Conservation (phyloP, 2,888 invertebrate species). For the Mongoloraphidia duomilia region DNA sequence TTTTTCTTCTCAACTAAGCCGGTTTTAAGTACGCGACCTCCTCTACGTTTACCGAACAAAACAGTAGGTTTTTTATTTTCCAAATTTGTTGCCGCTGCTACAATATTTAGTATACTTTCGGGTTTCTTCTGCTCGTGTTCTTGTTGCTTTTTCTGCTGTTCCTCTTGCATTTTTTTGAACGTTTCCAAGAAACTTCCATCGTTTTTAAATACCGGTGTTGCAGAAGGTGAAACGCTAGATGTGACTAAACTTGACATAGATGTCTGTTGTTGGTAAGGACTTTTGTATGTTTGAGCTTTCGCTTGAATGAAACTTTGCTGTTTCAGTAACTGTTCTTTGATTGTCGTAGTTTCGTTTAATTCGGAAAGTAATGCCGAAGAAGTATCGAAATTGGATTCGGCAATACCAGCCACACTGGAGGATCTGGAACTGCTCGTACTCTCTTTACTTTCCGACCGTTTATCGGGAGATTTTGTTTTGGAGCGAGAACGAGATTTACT, state of each 20-base stretch:
- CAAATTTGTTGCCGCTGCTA: conserved; percentile 22
- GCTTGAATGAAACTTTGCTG: no score
- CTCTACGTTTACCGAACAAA: conserved; percentile 64
- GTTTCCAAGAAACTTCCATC: conserved; percentile 84
- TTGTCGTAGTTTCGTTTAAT: no score
- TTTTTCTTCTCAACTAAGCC: conserved; percentile 79
- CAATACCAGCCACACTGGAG: background rate
- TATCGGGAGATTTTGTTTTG: conserved; percentile 9
- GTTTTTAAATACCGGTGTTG: conserved; percentile 60
- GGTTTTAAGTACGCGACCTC: conserved; percentile 76
- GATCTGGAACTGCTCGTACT: conserved; percentile 11
- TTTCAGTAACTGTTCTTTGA: no score
- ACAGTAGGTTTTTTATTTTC: conserved; percentile 35
- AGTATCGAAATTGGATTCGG: no score
- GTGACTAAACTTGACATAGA: no score
- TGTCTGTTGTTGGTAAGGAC: no score
- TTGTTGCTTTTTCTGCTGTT: conserved; percentile 23
- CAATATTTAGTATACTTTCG: conserved; percentile 19
- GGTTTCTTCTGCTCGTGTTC: conserved; percentile 18
- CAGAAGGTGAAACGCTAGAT: conserved; percentile 9
- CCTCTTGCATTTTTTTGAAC: conserved; percentile 78
- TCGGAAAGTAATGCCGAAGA: no score
- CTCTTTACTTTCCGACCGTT: conserved; percentile 4
- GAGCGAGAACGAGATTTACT: conserved; percentile 10
- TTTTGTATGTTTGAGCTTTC: no score